Conservation (phyloP, 2,888 invertebrate species). For the Orchesella flavescens region DNA sequence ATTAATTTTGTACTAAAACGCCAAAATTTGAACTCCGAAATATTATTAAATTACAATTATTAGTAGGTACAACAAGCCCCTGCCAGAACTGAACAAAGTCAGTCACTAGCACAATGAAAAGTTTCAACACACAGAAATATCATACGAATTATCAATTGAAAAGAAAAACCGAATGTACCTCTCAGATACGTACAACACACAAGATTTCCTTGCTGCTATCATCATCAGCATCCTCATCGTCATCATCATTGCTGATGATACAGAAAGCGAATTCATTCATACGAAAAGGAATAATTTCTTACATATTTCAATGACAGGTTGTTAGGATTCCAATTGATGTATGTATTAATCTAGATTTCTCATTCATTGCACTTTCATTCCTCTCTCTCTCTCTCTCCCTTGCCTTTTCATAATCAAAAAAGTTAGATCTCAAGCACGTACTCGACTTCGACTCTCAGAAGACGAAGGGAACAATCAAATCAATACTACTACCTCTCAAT, state of each 20-base stretch:
- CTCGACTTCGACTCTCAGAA: no score
- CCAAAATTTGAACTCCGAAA: no score
- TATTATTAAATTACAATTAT: no score
- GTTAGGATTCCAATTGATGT: conserved; percentile 4
- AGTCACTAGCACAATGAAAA: no score
- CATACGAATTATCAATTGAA: neutral
- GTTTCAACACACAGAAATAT: no score
- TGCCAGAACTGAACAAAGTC: no score
- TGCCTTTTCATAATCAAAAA: neutral
- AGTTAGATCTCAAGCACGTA: neutral
- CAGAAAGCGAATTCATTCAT: conserved; percentile 32
- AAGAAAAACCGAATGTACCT: neutral
- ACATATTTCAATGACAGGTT: conserved; percentile 27
- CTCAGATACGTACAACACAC: neutral
- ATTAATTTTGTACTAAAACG: no score
- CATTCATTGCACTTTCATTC: conserved; percentile 44
- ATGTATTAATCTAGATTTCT: conserved; percentile 28
- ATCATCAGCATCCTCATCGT: neutral
- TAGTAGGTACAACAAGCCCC: no score
- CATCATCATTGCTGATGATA: neutral
- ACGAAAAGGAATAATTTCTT: neutral
- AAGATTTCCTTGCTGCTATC: neutral
- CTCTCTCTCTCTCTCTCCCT: neutral
- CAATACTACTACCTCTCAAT: neutral
- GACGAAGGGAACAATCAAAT: neutral